Evolutionary conservation across 2,888 invertebrate species (phyloP).

Genomic region (Gymnosoma rotundatum): DNA sequence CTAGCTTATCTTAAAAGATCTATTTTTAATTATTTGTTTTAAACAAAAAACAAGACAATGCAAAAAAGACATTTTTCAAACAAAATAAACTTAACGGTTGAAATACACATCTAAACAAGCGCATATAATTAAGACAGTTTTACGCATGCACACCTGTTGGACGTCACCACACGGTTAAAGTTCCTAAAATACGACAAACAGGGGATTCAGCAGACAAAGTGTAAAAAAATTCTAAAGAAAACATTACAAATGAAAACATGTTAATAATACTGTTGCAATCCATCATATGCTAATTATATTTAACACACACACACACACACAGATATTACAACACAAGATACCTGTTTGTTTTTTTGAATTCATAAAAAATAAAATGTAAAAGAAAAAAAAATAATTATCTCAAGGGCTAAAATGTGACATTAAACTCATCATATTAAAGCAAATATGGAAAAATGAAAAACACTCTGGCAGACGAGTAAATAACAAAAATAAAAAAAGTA

Average conservation of each 20-base stretch:
- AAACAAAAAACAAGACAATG: not conserved
- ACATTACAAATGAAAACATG: slow-evolving; percentile 62
- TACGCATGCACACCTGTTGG: slow-evolving; percentile 75
- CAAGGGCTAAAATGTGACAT: slow-evolving; percentile 71
- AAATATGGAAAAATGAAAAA: slow-evolving; percentile 49
- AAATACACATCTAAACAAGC: slow-evolving; percentile 63
- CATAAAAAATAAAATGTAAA: slow-evolving; percentile 18
- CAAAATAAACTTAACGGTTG: slow-evolving; percentile 71
- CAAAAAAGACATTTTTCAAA: slow-evolving; percentile 42
- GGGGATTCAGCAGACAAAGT: not conserved
- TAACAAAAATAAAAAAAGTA: slow-evolving; percentile 4
- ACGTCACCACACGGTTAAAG: slow-evolving; percentile 1
- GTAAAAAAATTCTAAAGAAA: not conserved
- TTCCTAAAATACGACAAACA: not conserved
- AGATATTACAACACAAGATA: slow-evolving; percentile 3
- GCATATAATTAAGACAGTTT: slow-evolving; percentile 75
- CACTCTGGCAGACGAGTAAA: slow-evolving; percentile 9
- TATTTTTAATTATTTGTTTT: not conserved
- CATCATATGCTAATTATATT: slow-evolving; percentile 73
- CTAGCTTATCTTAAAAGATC: slow-evolving; percentile 32
- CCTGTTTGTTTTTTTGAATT: slow-evolving; percentile 1
- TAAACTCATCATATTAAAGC: slow-evolving; percentile 57
- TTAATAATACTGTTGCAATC: slow-evolving; percentile 74
- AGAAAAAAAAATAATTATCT: slow-evolving; percentile 57
- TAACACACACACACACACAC: not conserved